phyloP scores from a whole-genome alignment of 2,113 vertebrate genomes.

The Barnardius zonarius region DNA sequence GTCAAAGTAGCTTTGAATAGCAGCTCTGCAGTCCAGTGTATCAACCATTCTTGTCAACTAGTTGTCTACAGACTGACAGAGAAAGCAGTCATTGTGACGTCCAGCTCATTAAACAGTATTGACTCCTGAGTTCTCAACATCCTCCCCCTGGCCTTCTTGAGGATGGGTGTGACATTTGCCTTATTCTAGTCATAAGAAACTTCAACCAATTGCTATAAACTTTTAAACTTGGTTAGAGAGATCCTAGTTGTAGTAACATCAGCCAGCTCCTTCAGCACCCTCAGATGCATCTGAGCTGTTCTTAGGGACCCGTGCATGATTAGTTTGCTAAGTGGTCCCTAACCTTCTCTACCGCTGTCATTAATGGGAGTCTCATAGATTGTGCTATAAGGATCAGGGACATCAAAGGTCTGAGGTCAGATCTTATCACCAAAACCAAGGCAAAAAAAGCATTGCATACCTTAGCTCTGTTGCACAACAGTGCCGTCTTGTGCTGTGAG shows the following conservation, averaged over 20 bases:
- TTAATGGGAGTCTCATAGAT: neutral
- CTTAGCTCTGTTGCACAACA: neutral
- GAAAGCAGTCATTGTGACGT: neutral
- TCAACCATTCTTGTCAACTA: neutral
- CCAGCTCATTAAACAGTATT: neutral
- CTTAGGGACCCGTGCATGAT: neutral
- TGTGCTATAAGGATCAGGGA: neutral
- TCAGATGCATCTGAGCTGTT: neutral
- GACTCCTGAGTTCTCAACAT: neutral
- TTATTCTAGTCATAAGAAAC: neutral
- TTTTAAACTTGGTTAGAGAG: neutral
- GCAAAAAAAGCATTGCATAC: accelerated
- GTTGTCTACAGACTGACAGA: neutral
- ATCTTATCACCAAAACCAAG: neutral
- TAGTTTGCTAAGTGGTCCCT: neutral
- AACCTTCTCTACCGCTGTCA: neutral
- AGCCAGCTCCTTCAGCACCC: neutral
- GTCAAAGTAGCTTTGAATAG: neutral
- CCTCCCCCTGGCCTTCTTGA: neutral
- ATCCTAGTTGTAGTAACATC: neutral
- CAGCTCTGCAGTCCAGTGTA: neutral
- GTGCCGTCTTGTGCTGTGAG: neutral
- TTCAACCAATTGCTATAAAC: neutral
- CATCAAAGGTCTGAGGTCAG: neutral
- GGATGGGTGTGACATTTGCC: neutral